Conservation (phyloP, 2,888 invertebrate genomes). For the Synergus umbraculus region DNA sequence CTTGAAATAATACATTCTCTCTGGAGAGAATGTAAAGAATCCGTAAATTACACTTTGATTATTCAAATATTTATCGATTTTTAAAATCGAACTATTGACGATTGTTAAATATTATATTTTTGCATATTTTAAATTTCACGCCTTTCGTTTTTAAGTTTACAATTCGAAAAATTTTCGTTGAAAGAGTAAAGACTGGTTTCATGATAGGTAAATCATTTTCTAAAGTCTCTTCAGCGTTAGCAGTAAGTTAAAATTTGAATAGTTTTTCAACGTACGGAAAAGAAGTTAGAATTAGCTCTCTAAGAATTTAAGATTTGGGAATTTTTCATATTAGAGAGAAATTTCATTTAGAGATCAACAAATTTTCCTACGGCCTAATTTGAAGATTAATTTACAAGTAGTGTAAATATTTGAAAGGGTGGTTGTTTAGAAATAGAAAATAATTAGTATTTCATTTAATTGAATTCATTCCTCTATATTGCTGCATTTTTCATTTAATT, state of each 20-base stretch:
- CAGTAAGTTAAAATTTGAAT: too few species aligned
- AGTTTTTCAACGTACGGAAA: background rate
- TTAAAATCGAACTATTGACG: background rate
- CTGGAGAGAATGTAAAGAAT: background rate
- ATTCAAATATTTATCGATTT: background rate
- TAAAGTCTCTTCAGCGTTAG: background rate
- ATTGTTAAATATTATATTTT: background rate
- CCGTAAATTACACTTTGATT: background rate
- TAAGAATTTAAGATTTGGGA: constrained; percentile 13
- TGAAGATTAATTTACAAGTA: constrained; percentile 21
- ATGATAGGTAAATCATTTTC: background rate
- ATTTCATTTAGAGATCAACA: background rate
- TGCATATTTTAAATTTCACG: background rate
- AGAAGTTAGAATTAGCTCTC: constrained; percentile 15
- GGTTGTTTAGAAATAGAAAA: constrained; percentile 24
- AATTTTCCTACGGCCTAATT: background rate
- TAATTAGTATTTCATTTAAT: constrained; percentile 13
- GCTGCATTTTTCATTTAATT: constrained; percentile 24
- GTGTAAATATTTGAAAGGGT: constrained; percentile 1
- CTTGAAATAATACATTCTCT: background rate
- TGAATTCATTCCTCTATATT: constrained; percentile 21
- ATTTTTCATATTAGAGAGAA: background rate
- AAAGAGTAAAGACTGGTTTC: constrained; percentile 40
- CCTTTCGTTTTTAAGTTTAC: background rate
- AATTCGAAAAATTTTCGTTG: constrained; percentile 1